Percentiles rank a stretch among this genome's conserved stretches.
These are phyloP conservation scores for Pampusana beccarii DNA, from an alignment of 2,113 vertebrate species.

Conservation along the genomic window DNA sequence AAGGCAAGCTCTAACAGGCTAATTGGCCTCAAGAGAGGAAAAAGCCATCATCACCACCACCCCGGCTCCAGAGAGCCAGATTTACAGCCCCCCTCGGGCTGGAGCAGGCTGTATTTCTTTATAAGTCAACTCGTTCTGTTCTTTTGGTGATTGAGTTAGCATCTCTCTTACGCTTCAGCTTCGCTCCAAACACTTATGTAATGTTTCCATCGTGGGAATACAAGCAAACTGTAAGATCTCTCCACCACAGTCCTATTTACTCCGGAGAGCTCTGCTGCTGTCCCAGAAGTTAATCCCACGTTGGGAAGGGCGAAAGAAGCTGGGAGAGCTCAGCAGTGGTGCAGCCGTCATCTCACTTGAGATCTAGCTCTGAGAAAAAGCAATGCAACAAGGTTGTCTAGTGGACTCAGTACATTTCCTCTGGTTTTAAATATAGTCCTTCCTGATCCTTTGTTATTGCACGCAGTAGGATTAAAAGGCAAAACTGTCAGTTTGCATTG, in stretches of 20 bases:
- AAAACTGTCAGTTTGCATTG: neutral
- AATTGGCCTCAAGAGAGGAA: neutral
- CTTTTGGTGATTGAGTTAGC: neutral
- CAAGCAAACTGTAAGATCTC: neutral
- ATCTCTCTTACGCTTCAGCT: neutral
- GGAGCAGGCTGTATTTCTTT: neutral
- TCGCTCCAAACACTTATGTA: accelerated
- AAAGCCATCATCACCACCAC: neutral
- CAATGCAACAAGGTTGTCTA: neutral
- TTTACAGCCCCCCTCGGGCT: accelerated
- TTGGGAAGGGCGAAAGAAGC: neutral
- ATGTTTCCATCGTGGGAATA: neutral
- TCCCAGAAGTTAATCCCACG: neutral
- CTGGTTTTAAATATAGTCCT: constrained; percentile 29
- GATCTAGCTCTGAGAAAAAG: neutral
- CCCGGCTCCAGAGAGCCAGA: neutral
- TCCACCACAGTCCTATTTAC: neutral
- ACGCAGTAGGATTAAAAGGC: neutral
- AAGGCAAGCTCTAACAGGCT: neutral
- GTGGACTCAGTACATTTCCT: neutral
- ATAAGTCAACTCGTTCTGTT: neutral
- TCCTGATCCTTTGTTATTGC: constrained; percentile 24
- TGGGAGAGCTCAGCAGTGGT: accelerated
- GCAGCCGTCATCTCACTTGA: neutral
- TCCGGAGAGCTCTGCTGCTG: neutral